These are phyloP conservation scores for Tapirus indicus DNA, from an alignment of 2,797 vertebrate species.

Conservation along the genomic window DNA sequence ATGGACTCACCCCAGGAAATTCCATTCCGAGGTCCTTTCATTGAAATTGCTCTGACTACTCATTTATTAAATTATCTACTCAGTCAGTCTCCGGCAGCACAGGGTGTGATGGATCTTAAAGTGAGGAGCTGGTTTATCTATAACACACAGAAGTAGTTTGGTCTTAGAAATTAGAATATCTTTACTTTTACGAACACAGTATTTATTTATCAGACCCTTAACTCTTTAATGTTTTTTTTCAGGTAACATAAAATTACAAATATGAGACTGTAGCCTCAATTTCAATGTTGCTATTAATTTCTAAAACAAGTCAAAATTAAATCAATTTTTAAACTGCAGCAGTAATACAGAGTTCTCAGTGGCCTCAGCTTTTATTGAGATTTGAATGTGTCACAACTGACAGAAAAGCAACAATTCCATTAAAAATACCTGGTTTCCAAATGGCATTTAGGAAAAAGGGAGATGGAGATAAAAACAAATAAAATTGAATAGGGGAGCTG, in stretches of 20 bases:
- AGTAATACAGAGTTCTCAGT: background rate
- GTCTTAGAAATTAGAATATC: constrained; percentile 2
- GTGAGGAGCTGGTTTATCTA: background rate
- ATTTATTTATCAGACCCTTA: background rate
- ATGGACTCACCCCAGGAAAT: constrained; percentile 21
- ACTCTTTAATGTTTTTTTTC: background rate
- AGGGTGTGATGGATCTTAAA: background rate
- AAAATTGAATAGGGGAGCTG: constrained; percentile 49
- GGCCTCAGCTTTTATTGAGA: constrained; percentile 13
- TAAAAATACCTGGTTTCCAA: constrained; percentile 49
- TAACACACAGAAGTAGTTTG: background rate
- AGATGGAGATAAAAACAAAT: constrained; percentile 22
- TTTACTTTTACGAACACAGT: background rate
- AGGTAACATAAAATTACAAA: constrained; percentile 35
- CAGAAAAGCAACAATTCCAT: constrained; percentile 31
- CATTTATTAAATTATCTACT: constrained; percentile 35
- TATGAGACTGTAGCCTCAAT: background rate
- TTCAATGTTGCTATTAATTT: constrained; percentile 27
- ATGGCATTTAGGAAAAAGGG: constrained; percentile 23
- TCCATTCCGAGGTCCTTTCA: background rate
- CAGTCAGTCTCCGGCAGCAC: background rate
- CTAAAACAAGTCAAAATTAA: constrained; percentile 55
- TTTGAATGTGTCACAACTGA: background rate
- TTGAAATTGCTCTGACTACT: background rate
- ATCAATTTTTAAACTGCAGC: background rate